Evolutionary conservation across 2,888 invertebrate genomes (phyloP).

Genomic region (Melanophora roralis): DNA sequence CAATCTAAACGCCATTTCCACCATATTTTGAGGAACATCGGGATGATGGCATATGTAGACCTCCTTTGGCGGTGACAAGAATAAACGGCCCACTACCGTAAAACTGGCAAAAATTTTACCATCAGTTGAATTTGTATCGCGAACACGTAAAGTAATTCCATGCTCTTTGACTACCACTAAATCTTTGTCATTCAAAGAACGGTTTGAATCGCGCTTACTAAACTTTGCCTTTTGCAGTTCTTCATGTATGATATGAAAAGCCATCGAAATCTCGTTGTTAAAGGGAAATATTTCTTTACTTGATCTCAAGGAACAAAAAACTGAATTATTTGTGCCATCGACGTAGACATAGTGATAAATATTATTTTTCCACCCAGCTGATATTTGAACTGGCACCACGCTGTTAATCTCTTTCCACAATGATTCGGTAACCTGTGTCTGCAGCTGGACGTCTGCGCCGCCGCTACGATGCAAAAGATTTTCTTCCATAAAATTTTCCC

Average conservation of each 20-base stretch:
- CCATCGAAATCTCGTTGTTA: slow-evolving; percentile 83
- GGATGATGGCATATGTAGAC: slow-evolving; percentile 93
- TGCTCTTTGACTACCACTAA: slow-evolving; percentile 89
- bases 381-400: slow-evolving; percentile 74
- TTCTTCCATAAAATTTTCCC: slow-evolving; percentile 80
- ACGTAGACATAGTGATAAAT: slow-evolving; percentile 72
- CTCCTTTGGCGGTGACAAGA: slow-evolving; percentile 87
- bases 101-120: slow-evolving; percentile 74
- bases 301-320: slow-evolving; percentile 69
- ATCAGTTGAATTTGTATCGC: slow-evolving; percentile 69
- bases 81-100: slow-evolving; percentile 82
- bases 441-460: slow-evolving; percentile 66
- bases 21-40: slow-evolving; percentile 89
- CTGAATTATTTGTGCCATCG: slow-evolving; percentile 68
- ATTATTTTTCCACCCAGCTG: slow-evolving; percentile 73
- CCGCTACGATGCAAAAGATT: slow-evolving; percentile 67
- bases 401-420: slow-evolving; percentile 82
- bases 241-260: slow-evolving; percentile 85
- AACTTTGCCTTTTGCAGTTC: slow-evolving; percentile 81
- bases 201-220: slow-evolving; percentile 54
- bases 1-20: slow-evolving; percentile 91
- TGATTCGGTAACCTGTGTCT: slow-evolving; percentile 83
- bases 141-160: slow-evolving; percentile 84
- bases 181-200: slow-evolving; percentile 25
- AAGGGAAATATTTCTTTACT: slow-evolving; percentile 79